Conservation (phyloP, 2,888 invertebrate genomes). For the Euplagia quadripunctaria region DNA sequence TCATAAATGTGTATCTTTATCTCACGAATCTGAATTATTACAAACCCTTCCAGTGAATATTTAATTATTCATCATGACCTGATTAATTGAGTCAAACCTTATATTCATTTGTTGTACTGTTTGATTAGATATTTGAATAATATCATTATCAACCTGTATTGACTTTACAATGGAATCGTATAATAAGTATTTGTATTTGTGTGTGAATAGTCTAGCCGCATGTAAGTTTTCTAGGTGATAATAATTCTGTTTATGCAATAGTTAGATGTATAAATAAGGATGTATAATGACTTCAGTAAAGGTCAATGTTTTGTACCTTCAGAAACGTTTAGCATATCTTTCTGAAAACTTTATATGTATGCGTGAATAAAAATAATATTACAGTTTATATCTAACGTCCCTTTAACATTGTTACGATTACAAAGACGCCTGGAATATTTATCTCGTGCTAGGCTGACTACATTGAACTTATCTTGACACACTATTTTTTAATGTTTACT, state of each 20-base stretch:
- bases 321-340: slow-evolving; percentile 12
- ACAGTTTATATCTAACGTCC: too few relatives aligned
- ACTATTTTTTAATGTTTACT: neutral
- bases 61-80: neutral
- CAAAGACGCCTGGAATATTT: neutral
- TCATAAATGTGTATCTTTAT: neutral
- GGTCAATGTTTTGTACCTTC: slow-evolving; percentile 32
- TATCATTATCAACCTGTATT: slow-evolving; percentile 14
- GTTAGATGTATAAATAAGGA: slow-evolving; percentile 23
- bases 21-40: neutral
- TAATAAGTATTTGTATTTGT: slow-evolving; percentile 31
- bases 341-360: neutral
- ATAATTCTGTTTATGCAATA: slow-evolving; percentile 38
- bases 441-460: neutral
- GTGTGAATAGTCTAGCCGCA: slow-evolving; percentile 16
- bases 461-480: neutral
- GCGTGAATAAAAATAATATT: neutral
- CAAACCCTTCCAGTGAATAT: neutral
- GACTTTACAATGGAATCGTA: slow-evolving; percentile 32
- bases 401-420: too few relatives aligned
- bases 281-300: slow-evolving; percentile 38
- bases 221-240: slow-evolving; percentile 47
- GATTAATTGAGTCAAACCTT: neutral
- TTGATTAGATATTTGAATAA: neutral
- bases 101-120: neutral